These are phyloP conservation scores for Microcebus lehilahytsara DNA, from an alignment of 2,113 vertebrate species.

Conservation along the genomic window DNA sequence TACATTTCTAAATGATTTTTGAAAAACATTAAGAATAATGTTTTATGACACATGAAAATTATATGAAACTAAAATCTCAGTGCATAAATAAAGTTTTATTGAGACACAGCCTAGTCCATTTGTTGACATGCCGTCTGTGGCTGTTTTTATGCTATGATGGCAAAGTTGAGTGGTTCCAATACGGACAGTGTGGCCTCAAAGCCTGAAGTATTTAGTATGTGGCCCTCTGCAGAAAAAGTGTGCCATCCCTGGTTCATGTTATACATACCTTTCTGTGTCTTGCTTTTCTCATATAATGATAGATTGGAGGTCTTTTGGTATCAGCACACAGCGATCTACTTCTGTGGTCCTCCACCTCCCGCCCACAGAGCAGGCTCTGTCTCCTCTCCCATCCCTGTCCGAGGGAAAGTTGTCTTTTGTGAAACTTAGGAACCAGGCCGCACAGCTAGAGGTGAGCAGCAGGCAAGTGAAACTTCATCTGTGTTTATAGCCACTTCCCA, in stretches of 20 bases:
- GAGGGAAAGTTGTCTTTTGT: too few relatives aligned
- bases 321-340: not conserved
- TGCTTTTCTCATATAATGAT: rapidly evolving
- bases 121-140: rapidly evolving
- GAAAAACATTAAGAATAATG: not conserved
- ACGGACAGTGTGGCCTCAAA: rapidly evolving
- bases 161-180: rapidly evolving
- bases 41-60: not conserved
- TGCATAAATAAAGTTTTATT: not conserved
- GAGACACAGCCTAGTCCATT: not conserved
- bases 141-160: rapidly evolving
- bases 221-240: not conserved
- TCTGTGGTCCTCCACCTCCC: not conserved
- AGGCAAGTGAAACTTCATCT: too few relatives aligned
- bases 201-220: rapidly evolving
- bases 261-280: not conserved
- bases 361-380: too few relatives aligned
- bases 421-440: too few relatives aligned
- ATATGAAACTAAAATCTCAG: not conserved
- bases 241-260: not conserved
- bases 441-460: too few relatives aligned
- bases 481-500: too few relatives aligned
- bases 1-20: not conserved
- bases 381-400: too few relatives aligned
- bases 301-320: not conserved